Conservation (phyloP, 2,113 vertebrate species). For the Gymnogyps californianus region DNA sequence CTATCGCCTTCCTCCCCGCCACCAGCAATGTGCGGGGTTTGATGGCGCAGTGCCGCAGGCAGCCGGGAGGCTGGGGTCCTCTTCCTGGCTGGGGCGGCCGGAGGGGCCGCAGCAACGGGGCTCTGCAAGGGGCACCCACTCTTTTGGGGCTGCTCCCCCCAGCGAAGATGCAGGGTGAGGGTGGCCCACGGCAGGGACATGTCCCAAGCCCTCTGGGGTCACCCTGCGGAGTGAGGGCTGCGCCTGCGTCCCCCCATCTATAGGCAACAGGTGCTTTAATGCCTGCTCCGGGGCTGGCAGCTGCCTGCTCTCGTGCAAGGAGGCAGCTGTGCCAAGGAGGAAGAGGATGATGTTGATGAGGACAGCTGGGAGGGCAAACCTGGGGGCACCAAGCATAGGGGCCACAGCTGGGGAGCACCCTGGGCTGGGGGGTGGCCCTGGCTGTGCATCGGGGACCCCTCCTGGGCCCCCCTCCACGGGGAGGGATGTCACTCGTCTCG, state of each 20-base stretch:
- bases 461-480: not conserved
- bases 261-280: not conserved
- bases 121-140: not conserved
- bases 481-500: rapidly evolving
- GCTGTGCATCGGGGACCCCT: rapidly evolving
- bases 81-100: rapidly evolving
- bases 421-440: not conserved
- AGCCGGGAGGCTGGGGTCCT: too few relatives aligned
- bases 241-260: not conserved
- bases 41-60: not conserved
- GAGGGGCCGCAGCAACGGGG: not conserved
- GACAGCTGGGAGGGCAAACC: not conserved
- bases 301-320: not conserved
- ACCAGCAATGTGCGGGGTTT: not conserved
- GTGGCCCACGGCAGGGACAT: rapidly evolving
- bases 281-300: not conserved
- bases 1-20: not conserved
- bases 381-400: not conserved
- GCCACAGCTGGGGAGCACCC: not conserved
- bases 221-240: not conserved
- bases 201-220: not conserved
- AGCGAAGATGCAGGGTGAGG: rapidly evolving
- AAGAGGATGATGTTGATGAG: not conserved
- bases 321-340: not conserved
- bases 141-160: not conserved